Base-by-base conservation (phyloP, 2,113 vertebrate genomes). In the Mesocricetus auratus region DNA sequence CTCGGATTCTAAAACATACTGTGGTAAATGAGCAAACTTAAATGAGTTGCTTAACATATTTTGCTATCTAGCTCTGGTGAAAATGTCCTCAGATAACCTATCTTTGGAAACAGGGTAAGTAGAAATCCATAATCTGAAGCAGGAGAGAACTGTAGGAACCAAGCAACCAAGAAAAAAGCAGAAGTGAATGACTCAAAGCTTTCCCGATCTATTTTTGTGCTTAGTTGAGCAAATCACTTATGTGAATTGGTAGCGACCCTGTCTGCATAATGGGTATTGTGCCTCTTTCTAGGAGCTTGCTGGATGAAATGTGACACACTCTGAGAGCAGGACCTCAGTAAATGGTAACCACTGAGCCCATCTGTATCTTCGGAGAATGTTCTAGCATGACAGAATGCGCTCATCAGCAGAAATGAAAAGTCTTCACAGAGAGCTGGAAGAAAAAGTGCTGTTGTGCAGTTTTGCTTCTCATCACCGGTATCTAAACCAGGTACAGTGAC, bases 381-480 rank as follows among this genome's bases (percentile, higher is more conserved):
- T 33, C 56, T 83, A 75, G 19, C 29, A 42, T 15, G 56, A 90
- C 1, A 64, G 56, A 92, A 90, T 45, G 15, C 33, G 71, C 0
- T 78, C n/a, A 75, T 17, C 16, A 45, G 56, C 47, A 31, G 21
- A 81, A 21, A 2, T 2, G 39, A 60, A 78, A 42, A 58, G 74
- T 86, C 62, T 87, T 73, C 62, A 68, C 45, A 93, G 64, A 91
- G 12, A 42, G 58, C 74, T 89, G 12, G 42, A 69, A 74, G 24
- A 74, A 86, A 92, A 73, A 82, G 53, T 89, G 68, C 58, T 78
- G 62, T 6, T 7, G 56, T n/a, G 7, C 56, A 91, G n/a, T 83
- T 96, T 64, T 78, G 58, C 11, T 94, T 93, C 73, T 89, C 56
- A 62, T 0, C 31, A n/a, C 53, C 66, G 92, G 60, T 75, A 69